Conservation (phyloP, 2,888 invertebrate species). For the Celastrina argiolus region DNA sequence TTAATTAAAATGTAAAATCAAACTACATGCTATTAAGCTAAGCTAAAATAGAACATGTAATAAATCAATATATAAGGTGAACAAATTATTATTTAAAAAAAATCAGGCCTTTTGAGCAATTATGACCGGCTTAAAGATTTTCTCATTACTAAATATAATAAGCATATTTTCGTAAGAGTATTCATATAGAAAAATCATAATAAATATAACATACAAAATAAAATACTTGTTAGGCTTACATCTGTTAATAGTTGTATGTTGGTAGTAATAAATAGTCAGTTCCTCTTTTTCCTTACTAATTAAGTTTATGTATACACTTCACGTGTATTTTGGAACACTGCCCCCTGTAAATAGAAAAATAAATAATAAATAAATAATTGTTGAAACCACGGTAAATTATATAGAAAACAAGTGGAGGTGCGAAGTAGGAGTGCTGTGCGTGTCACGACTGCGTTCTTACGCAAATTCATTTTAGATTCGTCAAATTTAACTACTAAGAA, state of each 20-base stretch:
- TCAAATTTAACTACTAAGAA: no score
- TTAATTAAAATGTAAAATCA: no score
- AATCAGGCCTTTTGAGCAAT: background rate
- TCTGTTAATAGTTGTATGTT: conserved; percentile 54
- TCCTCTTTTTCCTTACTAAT: conserved; percentile 69
- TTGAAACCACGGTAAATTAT: no score
- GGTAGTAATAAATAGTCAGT: conserved; percentile 63
- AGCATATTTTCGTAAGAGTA: background rate
- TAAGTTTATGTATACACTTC: conserved; percentile 67
- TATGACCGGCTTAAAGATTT: background rate
- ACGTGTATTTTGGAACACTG: conserved; percentile 77
- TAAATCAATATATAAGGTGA: no score
- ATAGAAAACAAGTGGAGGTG: no score
- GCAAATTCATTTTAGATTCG: no score
- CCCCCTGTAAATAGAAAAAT: conserved; percentile 69
- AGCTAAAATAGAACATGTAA: no score
- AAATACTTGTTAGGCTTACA: conserved; percentile 64
- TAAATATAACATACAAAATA: conserved; percentile 36
- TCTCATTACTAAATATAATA: background rate
- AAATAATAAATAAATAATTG: conserved; percentile 35
- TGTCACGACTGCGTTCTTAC: no score
- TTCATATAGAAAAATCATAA: conserved; percentile 27
- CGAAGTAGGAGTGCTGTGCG: no score
- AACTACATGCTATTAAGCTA: no score
- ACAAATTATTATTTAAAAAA: no score